A percentile compares a stretch with the other conserved stretches of the same genome.
phyloP scores from a whole-genome alignment of 2,888 invertebrate genomes.

The Ophion ellenae region DNA sequence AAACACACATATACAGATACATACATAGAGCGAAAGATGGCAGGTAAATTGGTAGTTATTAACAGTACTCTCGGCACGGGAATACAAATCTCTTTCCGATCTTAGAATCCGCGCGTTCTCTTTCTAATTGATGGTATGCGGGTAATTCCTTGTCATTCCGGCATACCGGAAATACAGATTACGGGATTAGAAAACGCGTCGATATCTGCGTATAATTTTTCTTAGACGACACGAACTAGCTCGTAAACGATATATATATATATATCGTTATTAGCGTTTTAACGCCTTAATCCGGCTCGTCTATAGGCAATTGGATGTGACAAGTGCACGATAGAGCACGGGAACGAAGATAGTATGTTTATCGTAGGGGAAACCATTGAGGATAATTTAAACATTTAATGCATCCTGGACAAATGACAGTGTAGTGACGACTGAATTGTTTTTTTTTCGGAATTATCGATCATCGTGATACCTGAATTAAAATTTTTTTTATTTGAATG shows the following conservation, averaged over 20 bases:
- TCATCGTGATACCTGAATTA: too few species aligned
- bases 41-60: constrained; percentile 80
- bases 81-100: constrained; percentile 44
- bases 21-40: constrained; percentile 70
- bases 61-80: constrained; percentile 72
- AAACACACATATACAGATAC: not conserved
- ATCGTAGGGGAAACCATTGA: too few species aligned
- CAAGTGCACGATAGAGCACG: not conserved
- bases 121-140: constrained; percentile 58
- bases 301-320: constrained; percentile 25
- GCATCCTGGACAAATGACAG: too few species aligned
- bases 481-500: too few species aligned
- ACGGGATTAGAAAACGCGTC: constrained; percentile 62
- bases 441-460: too few species aligned
- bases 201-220: constrained; percentile 55
- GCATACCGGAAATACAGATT: constrained; percentile 63
- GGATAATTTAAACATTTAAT: too few species aligned
- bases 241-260: constrained; percentile 10
- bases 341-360: not conserved
- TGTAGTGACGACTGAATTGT: too few species aligned
- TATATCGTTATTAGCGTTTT: constrained; percentile 12
- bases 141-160: constrained; percentile 59
- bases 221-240: not conserved
- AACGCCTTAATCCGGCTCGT: constrained; percentile 9
- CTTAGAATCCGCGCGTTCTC: constrained; percentile 20